A percentile compares a stretch with the other conserved stretches of the same genome.
Evolutionary conservation across 2,113 vertebrate species (phyloP).

Genomic region (Heliornis fulica): DNA sequence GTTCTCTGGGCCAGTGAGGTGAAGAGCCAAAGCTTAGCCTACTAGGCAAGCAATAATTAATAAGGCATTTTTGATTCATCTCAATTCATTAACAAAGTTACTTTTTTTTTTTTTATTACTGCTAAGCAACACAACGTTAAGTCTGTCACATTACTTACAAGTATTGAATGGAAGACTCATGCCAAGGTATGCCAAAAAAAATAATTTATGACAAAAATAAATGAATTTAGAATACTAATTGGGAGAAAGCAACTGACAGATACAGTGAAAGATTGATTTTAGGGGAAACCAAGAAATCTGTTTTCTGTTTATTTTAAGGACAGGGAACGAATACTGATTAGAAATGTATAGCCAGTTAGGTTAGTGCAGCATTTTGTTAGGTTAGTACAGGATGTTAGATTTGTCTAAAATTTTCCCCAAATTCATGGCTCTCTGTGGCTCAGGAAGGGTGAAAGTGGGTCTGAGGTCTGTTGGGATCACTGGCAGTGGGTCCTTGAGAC

Average conservation of each 20-base stretch:
- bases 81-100: constrained; percentile 86
- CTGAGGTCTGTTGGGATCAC: background rate
- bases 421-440: constrained; percentile 13
- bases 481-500: background rate
- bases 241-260: constrained; percentile 74
- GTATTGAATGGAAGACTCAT: constrained; percentile 72
- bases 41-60: constrained; percentile 93
- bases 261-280: constrained; percentile 79
- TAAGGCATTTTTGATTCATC: constrained; percentile 80
- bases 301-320: constrained; percentile 80
- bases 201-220: constrained; percentile 75
- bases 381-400: constrained; percentile 46
- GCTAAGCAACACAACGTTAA: constrained; percentile 57
- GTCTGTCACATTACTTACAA: constrained; percentile 71
- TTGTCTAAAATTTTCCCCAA: constrained; percentile 42
- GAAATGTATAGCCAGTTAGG: constrained; percentile 58
- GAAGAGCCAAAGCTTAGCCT: constrained; percentile 91
- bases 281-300: constrained; percentile 76
- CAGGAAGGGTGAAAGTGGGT: background rate
- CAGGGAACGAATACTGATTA: constrained; percentile 77
- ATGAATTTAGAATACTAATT: constrained; percentile 80
- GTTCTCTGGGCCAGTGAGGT: constrained; percentile 87
- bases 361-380: constrained; percentile 61
- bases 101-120: constrained; percentile 52
- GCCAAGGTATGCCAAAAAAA: constrained; percentile 72